These are phyloP conservation scores for Elmis aenea DNA, from an alignment of 2,888 invertebrate species.

Conservation along the genomic window DNA sequence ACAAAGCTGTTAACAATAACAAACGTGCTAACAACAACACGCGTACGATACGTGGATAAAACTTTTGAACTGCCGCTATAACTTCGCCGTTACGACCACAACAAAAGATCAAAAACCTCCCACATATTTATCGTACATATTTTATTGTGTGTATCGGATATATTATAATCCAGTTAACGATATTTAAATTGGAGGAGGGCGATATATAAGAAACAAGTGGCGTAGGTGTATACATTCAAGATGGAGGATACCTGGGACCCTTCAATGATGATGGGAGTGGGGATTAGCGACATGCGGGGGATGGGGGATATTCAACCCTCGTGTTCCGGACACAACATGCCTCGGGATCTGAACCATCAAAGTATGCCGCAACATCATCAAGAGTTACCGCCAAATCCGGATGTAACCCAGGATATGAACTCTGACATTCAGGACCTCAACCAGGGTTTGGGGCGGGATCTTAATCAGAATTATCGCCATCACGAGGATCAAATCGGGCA, in stretches of 20 bases:
- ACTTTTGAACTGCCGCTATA: too few relatives aligned
- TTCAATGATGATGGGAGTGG: constrained; percentile 47
- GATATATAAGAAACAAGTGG: too few relatives aligned
- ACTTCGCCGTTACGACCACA: too few relatives aligned
- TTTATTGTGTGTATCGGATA: too few relatives aligned
- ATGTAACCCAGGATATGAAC: constrained; percentile 28
- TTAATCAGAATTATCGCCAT: constrained; percentile 31
- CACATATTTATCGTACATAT: too few relatives aligned
- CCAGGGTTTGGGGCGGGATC: constrained; percentile 35
- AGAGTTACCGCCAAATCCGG: constrained; percentile 26
- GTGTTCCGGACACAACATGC: constrained; percentile 26
- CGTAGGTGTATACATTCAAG: constrained; percentile 32
- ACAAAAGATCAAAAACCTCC: too few relatives aligned
- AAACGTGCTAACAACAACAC: too few relatives aligned
- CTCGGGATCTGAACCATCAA: constrained; percentile 33
- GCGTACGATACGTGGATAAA: too few relatives aligned
- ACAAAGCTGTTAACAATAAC: too few relatives aligned
- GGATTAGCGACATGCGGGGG: constrained; percentile 39
- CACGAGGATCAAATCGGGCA: constrained; percentile 30
- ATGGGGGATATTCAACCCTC: constrained; percentile 38
- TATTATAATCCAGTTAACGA: too few relatives aligned
- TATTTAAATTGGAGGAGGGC: too few relatives aligned
- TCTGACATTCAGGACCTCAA: constrained; percentile 37
- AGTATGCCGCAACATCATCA: constrained; percentile 31
- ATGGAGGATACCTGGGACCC: constrained; percentile 49